A percentile compares a stretch with the other conserved stretches of the same genome.
phyloP scores from a whole-genome alignment of 2,113 vertebrate species.

The Hydrochoerus hydrochaeris region DNA sequence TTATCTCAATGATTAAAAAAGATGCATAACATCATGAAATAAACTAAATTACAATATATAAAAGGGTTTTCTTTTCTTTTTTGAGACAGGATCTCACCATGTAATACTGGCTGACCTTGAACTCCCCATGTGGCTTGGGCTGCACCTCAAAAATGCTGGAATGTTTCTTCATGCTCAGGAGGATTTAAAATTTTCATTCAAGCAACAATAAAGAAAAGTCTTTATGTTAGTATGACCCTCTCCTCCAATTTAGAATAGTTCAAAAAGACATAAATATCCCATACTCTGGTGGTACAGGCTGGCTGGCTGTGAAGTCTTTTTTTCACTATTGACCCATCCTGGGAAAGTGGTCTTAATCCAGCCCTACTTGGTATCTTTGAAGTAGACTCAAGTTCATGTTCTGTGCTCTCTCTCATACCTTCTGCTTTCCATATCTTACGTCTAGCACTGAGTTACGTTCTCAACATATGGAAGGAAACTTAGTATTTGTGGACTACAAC shows the following conservation, averaged over 20 bases:
- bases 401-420: background rate
- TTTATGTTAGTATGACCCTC: background rate
- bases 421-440: background rate
- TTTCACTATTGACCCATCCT: too few relatives aligned
- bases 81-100: background rate
- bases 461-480: background rate
- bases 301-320: background rate
- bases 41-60: background rate
- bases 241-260: background rate
- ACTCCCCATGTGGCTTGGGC: background rate
- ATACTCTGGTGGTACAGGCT: background rate
- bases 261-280: background rate
- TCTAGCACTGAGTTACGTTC: background rate
- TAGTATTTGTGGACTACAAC: background rate
- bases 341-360: background rate
- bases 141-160: background rate
- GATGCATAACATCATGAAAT: background rate
- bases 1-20: background rate
- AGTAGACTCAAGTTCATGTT: background rate
- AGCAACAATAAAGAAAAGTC: conserved; percentile 3
- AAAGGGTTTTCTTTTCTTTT: background rate
- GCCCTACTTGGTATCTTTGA: background rate
- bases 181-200: background rate
- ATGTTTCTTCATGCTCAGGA: too few relatives aligned
- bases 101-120: background rate